Base-by-base conservation (phyloP, 2,113 vertebrate genomes). In the Tychaedon coryphoeus region DNA sequence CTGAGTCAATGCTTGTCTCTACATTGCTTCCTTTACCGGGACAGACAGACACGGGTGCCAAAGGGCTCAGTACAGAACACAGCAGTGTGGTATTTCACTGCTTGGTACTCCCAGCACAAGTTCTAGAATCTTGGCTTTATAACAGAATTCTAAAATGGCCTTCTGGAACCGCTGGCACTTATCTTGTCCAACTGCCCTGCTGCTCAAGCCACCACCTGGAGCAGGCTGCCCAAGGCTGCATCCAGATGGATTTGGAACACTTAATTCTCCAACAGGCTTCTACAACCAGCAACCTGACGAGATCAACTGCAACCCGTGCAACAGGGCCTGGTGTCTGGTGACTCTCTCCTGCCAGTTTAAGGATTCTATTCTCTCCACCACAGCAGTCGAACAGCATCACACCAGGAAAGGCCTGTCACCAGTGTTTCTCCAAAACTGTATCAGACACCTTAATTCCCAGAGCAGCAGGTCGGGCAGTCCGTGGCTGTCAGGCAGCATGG, bases 391-490 rank as follows among this genome's bases (percentile, higher is more conserved):
- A 10, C 6, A 38, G 12, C 0, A 6, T 9, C 45, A 69, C 40
- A 23, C 5, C 16, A 40, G 23, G 26, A 69, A 51, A 51, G 19
- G 9, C 26, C n/a, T 26, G 5, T 31, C 61, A 85, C 18, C 19
- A 5, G 4, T 12, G 6, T 2, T 90, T 47, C n/a, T 48, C 43
- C 24, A 60, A 23, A 78, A 19, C 18, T 2, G 0, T 2, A 64
- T 8, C 20, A 0, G 0, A 36, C 23, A 47, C 23, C 24, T 67
- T 10, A 25, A 16, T 40, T 48, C 31, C 51, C 34, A 25, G 43
- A 58, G 61, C 43, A 50, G 71, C 25, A 11, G 3, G 31, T 4
- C 8, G 4, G 16, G 25, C 43, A 25, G 0, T 42, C 6, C 34
- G 2, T 2, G 61, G 10, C 51, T 20, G 51, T 10, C 8, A 4